These are phyloP conservation scores for Aethes cnicana DNA, from an alignment of 2,888 invertebrate genomes.

Conservation along the genomic window DNA sequence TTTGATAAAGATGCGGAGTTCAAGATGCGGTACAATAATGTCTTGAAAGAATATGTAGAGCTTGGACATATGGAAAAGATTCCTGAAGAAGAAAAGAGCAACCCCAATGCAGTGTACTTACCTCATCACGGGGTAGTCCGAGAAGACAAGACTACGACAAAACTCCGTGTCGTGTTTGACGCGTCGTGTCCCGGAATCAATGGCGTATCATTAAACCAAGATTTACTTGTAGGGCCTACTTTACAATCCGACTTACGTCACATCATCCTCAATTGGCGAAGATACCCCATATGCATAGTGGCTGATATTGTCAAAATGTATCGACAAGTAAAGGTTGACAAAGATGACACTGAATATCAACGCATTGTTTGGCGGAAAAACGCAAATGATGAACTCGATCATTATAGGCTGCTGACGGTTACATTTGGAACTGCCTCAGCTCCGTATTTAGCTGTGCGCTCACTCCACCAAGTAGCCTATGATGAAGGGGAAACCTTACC, in stretches of 20 bases:
- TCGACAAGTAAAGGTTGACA: not conserved
- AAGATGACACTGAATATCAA: not conserved
- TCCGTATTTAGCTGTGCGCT: not conserved
- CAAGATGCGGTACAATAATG: not conserved
- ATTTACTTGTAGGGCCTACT: not conserved
- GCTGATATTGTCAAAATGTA: slow-evolving; percentile 9
- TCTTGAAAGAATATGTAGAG: not conserved
- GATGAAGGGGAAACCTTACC: not conserved
- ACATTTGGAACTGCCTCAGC: slow-evolving; percentile 1
- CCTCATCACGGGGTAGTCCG: not conserved
- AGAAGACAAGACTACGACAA: not conserved
- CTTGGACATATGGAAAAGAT: slow-evolving; percentile 2
- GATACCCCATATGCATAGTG: not conserved
- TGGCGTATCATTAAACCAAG: slow-evolving; percentile 6
- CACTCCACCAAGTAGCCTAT: not conserved
- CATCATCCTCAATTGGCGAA: not conserved
- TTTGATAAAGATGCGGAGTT: not conserved
- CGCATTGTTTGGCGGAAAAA: not conserved
- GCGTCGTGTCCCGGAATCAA: slow-evolving; percentile 5
- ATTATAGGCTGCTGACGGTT: not conserved
- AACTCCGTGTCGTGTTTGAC: slow-evolving; percentile 2
- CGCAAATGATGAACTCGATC: not conserved
- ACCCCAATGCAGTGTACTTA: not conserved
- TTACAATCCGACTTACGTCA: slow-evolving; percentile 2
- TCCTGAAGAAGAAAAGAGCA: not conserved